phyloP scores from a whole-genome alignment of 2,888 invertebrate species.

The Melanostoma mellinum region DNA sequence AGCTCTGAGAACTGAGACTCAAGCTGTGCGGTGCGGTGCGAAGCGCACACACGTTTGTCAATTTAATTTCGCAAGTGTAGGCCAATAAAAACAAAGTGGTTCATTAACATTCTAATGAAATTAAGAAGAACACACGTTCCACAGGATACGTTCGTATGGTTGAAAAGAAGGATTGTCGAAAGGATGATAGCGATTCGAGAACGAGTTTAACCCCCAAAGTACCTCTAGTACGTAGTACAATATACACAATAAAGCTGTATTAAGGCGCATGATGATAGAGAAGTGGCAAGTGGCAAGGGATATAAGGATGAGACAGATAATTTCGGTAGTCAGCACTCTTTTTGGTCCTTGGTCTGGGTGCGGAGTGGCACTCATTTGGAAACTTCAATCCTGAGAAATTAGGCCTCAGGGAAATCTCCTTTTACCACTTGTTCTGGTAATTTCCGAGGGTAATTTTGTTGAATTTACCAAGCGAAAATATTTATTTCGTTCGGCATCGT shows the following conservation, averaged over 20 bases:
- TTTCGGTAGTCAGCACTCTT: constrained; percentile 12
- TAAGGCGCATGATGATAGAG: neutral
- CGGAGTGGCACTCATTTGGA: constrained; percentile 46
- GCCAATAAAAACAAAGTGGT: constrained; percentile 67
- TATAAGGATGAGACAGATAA: constrained; percentile 30
- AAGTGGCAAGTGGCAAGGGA: neutral
- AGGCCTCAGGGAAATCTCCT: constrained; percentile 68
- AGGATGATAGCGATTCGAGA: constrained; percentile 34
- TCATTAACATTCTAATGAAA: constrained; percentile 73
- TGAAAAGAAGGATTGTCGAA: constrained; percentile 43
- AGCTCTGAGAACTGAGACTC: no score
- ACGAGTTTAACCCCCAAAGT: constrained; percentile 10
- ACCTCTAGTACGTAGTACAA: constrained; percentile 7
- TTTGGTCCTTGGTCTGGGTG: neutral
- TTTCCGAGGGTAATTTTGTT: constrained; percentile 63
- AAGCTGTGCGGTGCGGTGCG: neutral
- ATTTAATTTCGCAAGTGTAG: constrained; percentile 67
- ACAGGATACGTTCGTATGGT: constrained; percentile 14
- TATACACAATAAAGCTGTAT: constrained; percentile 25
- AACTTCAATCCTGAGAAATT: constrained; percentile 69
- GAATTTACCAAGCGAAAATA: constrained; percentile 45
- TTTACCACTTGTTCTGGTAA: constrained; percentile 67
- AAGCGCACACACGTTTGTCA: constrained; percentile 45
- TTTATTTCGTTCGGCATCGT: constrained; percentile 21
- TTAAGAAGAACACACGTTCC: constrained; percentile 57